phyloP scores from a whole-genome alignment of 2,113 vertebrate species.

The Poeciliopsis occidentalis region DNA sequence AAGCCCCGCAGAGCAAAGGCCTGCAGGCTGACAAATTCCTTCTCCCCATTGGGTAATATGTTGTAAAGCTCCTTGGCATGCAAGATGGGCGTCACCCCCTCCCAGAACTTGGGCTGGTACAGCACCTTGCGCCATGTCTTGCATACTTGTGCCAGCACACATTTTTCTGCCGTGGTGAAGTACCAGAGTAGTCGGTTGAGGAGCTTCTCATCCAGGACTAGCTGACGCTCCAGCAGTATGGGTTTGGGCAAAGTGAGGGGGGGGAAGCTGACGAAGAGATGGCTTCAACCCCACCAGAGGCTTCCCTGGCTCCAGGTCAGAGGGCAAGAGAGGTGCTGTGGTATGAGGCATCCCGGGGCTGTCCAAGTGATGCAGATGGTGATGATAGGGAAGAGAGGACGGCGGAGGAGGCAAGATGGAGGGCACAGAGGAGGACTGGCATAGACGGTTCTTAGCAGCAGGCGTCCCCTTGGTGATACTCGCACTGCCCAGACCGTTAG shows the following conservation, averaged over 20 bases:
- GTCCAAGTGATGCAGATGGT: conserved; percentile 79
- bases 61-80: conserved; percentile 98
- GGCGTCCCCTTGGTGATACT: conserved; percentile 99
- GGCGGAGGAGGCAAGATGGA: conserved; percentile 85
- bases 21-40: conserved; percentile 97
- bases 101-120: conserved; percentile 99
- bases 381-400: conserved; percentile 83
- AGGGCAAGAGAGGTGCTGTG: too few species aligned
- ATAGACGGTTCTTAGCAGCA: conserved; percentile 95
- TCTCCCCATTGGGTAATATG: conserved; percentile 88
- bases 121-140: conserved; percentile 95
- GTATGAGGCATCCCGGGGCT: conserved; percentile 69
- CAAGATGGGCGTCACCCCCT: conserved; percentile 91
- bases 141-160: conserved; percentile 95
- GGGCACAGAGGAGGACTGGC: conserved; percentile 93
- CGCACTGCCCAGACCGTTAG: conserved; percentile 93
- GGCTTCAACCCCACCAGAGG: too few species aligned
- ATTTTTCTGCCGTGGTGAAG: conserved; percentile 96
- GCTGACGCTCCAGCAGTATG: conserved; percentile 84
- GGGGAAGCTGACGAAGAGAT: too few species aligned
- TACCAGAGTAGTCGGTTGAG: conserved; percentile 97
- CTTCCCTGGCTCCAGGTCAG: too few species aligned
- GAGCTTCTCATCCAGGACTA: conserved; percentile 95
- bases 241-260: too few species aligned
- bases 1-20: conserved; percentile 94